Conservation (phyloP, 1,140 invertebrate genomes). For the Drosophila obscura region DNA sequence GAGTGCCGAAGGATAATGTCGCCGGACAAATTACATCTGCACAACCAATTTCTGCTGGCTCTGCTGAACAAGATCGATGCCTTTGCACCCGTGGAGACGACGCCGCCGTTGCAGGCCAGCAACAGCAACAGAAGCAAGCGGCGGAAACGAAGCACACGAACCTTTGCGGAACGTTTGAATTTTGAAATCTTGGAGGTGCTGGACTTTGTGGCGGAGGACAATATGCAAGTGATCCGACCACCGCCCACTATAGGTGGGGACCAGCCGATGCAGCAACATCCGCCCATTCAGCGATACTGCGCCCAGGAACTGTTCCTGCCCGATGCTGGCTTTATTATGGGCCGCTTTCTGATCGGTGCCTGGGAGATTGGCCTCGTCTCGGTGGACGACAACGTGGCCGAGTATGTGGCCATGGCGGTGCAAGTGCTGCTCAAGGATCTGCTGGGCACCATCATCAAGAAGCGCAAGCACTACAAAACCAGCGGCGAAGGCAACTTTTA, state of each 20-base stretch:
- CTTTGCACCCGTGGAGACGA: constrained; percentile 84
- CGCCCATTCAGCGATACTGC: constrained; percentile 84
- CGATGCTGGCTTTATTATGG: constrained; percentile 90
- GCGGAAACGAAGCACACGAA: constrained; percentile 85
- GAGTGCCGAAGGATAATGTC: constrained; percentile 89
- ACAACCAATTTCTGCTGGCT: constrained; percentile 93
- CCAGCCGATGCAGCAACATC: constrained; percentile 60
- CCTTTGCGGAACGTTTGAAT: constrained; percentile 87
- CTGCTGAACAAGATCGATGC: constrained; percentile 91
- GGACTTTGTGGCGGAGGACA: constrained; percentile 85
- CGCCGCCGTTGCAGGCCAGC: constrained; percentile 39
- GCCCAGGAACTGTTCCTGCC: constrained; percentile 89
- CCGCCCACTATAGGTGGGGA: constrained; percentile 52
- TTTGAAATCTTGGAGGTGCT: constrained; percentile 87
- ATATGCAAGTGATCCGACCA: constrained; percentile 70
- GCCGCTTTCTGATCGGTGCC: constrained; percentile 90
- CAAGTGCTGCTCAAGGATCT: constrained; percentile 91
- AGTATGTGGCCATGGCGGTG: constrained; percentile 89
- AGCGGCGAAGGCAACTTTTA: constrained; percentile 87
- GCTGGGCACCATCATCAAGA: constrained; percentile 88
- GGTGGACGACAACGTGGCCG: constrained; percentile 90
- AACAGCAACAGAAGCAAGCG: constrained; percentile 83
- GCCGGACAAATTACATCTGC: constrained; percentile 89
- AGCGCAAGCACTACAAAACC: constrained; percentile 89
- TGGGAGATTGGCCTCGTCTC: constrained; percentile 93